phyloP scores from a whole-genome alignment of 2,797 vertebrate genomes.

The Clangula hyemalis region DNA sequence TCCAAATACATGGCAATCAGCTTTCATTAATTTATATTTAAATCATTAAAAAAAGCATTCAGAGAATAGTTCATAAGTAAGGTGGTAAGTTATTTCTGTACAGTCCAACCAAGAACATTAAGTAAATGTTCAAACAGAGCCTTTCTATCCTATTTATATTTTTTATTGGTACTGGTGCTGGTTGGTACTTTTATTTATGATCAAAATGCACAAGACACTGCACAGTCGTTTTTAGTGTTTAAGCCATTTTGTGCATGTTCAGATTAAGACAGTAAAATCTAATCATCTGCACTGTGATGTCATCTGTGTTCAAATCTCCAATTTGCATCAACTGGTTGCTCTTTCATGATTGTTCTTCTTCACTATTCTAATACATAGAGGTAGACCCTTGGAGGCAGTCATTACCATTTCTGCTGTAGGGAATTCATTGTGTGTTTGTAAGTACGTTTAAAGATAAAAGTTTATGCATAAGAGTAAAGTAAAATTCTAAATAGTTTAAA shows the following conservation, averaged over 20 bases:
- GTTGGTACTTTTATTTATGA: neutral
- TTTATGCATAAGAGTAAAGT: neutral
- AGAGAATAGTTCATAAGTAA: neutral
- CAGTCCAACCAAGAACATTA: neutral
- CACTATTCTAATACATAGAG: neutral
- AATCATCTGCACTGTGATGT: neutral
- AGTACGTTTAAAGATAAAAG: neutral
- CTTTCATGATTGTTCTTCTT: neutral
- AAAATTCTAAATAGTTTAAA: neutral
- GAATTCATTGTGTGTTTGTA: neutral
- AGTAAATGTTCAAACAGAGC: neutral
- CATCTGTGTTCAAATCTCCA: neutral
- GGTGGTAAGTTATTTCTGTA: neutral
- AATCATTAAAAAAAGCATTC: neutral
- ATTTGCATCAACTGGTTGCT: neutral
- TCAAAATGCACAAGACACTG: neutral
- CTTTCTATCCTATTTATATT: neutral
- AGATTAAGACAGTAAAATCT: neutral
- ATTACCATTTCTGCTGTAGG: neutral
- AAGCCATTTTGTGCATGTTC: neutral
- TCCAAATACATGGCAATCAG: neutral
- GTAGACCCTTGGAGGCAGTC: neutral
- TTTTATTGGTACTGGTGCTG: neutral
- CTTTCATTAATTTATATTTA: constrained; percentile 37
- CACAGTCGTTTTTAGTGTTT: neutral